A percentile compares a stretch with the other conserved stretches of the same genome.
Evolutionary conservation across 2,888 invertebrate genomes (phyloP).

Genomic region (Elysia crispata): DNA sequence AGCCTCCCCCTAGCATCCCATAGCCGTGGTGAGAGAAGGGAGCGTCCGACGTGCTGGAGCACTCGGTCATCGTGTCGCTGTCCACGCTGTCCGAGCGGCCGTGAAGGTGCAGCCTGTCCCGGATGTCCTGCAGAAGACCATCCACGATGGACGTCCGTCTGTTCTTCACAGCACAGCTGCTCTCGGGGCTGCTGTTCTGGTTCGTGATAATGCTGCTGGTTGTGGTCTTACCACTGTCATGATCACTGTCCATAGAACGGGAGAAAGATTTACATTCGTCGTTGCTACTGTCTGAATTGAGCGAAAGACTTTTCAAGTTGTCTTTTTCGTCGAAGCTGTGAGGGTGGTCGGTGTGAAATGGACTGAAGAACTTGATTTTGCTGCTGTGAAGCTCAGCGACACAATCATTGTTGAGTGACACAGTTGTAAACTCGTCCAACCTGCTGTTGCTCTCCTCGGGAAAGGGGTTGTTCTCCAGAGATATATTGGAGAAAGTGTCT

Average conservation of each 20-base stretch:
- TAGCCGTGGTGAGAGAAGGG: conserved; percentile 57
- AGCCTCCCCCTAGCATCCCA: conserved; percentile 31
- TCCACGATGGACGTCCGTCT: conserved; percentile 73
- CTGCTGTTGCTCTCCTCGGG: too few species aligned
- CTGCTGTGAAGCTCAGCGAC: too few species aligned
- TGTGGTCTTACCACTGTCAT: background rate
- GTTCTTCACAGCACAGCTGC: background rate
- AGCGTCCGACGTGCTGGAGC: conserved; percentile 74
- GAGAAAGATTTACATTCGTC: background rate
- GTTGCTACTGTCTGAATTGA: too few species aligned
- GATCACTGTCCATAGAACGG: background rate
- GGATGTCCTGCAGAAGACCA: conserved; percentile 74
- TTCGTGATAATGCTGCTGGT: background rate
- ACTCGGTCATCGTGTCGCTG: conserved; percentile 76
- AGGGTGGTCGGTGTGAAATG: too few species aligned
- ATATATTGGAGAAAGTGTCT: too few species aligned
- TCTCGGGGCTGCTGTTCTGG: background rate
- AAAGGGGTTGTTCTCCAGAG: too few species aligned
- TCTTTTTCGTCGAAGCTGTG: too few species aligned
- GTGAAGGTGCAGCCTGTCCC: conserved; percentile 72
- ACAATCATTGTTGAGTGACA: too few species aligned
- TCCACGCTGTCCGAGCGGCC: conserved; percentile 73
- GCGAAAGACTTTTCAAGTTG: too few species aligned
- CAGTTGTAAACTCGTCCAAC: too few species aligned
- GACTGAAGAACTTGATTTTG: too few species aligned